phyloP scores from a whole-genome alignment of 2,797 vertebrate species.

The Arctocebus calabarensis region DNA sequence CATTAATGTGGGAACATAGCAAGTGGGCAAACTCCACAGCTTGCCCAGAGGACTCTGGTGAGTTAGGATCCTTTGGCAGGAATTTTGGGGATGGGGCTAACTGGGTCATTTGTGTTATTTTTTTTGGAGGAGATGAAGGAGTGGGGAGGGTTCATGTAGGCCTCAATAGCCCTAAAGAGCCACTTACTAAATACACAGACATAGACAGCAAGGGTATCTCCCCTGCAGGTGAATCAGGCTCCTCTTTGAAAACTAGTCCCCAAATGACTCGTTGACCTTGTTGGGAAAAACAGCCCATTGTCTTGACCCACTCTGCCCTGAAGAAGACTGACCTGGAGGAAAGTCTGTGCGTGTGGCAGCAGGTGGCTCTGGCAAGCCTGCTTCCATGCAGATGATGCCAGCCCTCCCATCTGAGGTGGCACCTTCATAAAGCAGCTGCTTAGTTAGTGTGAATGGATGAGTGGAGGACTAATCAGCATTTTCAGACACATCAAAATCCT shows the following conservation, averaged over 20 bases:
- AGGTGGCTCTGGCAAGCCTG: background rate
- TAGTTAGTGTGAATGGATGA: rapidly evolving
- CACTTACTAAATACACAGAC: background rate
- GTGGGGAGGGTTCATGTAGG: too few relatives aligned
- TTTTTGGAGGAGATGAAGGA: too few relatives aligned
- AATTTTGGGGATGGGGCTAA: too few relatives aligned
- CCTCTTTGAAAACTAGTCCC: background rate
- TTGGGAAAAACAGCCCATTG: background rate
- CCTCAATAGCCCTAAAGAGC: background rate
- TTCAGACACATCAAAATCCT: background rate
- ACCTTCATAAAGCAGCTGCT: rapidly evolving
- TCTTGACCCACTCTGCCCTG: background rate
- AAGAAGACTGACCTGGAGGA: background rate
- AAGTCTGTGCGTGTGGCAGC: too few relatives aligned
- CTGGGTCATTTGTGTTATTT: too few relatives aligned
- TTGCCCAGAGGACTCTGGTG: too few relatives aligned
- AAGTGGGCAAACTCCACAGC: too few relatives aligned
- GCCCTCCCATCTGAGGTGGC: background rate
- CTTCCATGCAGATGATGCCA: background rate
- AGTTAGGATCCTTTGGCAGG: too few relatives aligned
- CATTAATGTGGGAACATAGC: too few relatives aligned
- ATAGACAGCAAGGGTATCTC: background rate
- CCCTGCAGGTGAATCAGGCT: rapidly evolving
- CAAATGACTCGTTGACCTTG: background rate
- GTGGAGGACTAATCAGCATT: too few relatives aligned